phyloP scores from a whole-genome alignment of 2,888 invertebrate genomes.

The Tortricodes alternella region DNA sequence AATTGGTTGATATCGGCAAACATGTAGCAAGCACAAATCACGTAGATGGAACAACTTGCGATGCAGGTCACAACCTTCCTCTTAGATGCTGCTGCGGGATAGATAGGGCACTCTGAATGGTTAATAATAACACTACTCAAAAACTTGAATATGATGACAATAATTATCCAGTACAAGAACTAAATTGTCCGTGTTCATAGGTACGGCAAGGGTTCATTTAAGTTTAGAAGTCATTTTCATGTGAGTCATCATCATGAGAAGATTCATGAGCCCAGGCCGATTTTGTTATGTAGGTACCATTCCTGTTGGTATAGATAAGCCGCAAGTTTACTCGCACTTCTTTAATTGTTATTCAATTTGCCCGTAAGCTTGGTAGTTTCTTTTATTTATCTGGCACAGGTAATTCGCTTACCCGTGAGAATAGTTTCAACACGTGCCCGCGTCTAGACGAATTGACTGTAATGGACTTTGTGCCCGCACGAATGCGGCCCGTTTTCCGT shows the following conservation, averaged over 20 bases:
- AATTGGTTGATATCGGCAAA: conserved; percentile 59
- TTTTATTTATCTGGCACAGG: conserved; percentile 69
- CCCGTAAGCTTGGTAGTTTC: conserved; percentile 53
- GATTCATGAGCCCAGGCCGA: too few species aligned
- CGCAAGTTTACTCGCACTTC: conserved; percentile 36
- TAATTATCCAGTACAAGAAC: too few species aligned
- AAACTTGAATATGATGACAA: neutral
- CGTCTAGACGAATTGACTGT: conserved; percentile 73
- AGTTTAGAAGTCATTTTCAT: too few species aligned
- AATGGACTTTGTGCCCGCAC: conserved; percentile 72
- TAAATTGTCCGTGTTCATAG: too few species aligned
- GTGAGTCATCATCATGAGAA: too few species aligned
- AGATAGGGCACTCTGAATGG: conserved; percentile 33
- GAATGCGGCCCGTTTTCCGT: conserved; percentile 48
- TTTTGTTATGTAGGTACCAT: too few species aligned
- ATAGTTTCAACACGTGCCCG: conserved; percentile 75
- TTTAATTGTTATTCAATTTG: conserved; percentile 70
- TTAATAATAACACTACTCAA: conserved; percentile 29
- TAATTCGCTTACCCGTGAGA: conserved; percentile 79
- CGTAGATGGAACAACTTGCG: conserved; percentile 45
- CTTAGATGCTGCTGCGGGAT: conserved; percentile 34
- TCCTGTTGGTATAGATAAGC: too few species aligned
- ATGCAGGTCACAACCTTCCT: conserved; percentile 42
- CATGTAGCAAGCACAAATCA: conserved; percentile 50
- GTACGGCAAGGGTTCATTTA: too few species aligned